Evolutionary conservation across 2,888 invertebrate genomes (phyloP).

Genomic region (Calameuta idolon): DNA sequence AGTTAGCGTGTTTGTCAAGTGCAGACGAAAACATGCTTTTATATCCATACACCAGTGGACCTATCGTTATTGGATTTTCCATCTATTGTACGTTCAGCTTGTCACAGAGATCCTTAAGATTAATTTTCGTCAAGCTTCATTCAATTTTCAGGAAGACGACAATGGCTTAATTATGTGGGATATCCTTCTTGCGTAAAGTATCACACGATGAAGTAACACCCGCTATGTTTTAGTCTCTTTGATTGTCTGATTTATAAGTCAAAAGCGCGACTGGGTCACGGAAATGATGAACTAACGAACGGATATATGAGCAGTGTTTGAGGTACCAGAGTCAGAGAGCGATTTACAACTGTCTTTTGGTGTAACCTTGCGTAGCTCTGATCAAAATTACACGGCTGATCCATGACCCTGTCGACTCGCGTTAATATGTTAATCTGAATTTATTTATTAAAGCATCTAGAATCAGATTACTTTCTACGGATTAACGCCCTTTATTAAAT

Average conservation of each 20-base stretch:
- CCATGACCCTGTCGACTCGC: conserved; percentile 21
- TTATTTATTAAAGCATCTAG: background rate
- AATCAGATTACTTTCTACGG: background rate
- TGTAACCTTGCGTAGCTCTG: conserved; percentile 53
- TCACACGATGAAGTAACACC: background rate
- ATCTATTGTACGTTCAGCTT: background rate
- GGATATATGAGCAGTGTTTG: conserved; percentile 55
- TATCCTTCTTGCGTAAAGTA: background rate
- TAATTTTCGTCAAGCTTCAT: background rate
- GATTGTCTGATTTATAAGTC: background rate
- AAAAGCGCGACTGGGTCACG: conserved; percentile 12
- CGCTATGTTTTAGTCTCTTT: background rate
- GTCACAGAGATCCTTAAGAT: background rate
- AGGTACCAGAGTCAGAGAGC: conserved; percentile 41
- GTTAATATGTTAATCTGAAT: background rate
- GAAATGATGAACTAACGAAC: conserved; percentile 61
- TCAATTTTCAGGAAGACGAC: background rate
- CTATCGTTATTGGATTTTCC: background rate
- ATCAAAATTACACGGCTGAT: conserved; percentile 58
- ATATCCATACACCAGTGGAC: background rate
- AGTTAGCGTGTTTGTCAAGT: background rate
- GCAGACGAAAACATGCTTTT: background rate
- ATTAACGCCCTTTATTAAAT: background rate
- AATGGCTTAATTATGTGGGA: background rate
- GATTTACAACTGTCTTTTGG: conserved; percentile 22